Evolutionary conservation across 1,140 invertebrate genomes (phyloP).

Genomic region (Heliconius nattereri): DNA sequence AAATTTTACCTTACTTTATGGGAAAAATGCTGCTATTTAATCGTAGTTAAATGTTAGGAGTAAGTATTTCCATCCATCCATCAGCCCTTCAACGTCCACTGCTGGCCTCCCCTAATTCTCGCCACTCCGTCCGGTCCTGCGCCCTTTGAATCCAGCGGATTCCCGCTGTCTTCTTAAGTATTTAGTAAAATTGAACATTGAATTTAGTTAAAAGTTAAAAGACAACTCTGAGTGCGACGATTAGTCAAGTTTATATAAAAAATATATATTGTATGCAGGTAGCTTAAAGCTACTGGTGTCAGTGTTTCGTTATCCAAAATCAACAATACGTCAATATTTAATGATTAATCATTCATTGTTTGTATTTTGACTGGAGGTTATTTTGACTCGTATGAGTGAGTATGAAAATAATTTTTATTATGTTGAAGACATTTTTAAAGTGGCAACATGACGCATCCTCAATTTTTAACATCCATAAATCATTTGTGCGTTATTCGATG

Average conservation of each 20-base stretch:
- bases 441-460: slow-evolving; percentile 4
- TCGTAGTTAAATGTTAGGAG: no score
- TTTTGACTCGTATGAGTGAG: slow-evolving; percentile 3
- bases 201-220: not conserved
- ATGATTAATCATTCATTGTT: slow-evolving; percentile 19
- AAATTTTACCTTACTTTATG: no score
- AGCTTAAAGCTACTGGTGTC: slow-evolving; percentile 4
- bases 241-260: not conserved
- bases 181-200: not conserved
- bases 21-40: no score
- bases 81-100: no score
- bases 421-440: slow-evolving; percentile 7
- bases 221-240: not conserved
- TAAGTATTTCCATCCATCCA: no score
- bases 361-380: slow-evolving; percentile 31
- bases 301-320: slow-evolving; percentile 10
- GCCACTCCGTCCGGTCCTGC: no score
- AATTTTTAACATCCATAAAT: slow-evolving; percentile 6
- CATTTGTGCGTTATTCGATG: no score
- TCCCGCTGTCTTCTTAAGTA: no score
- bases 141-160: no score
- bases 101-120: no score
- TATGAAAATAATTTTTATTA: slow-evolving; percentile 25
- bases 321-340: slow-evolving; percentile 11
- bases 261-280: not conserved